A percentile compares a stretch with the other conserved stretches of the same genome.
These are phyloP conservation scores for Macroglossus sobrinus DNA, from an alignment of 2,113 vertebrate species.

Conservation along the genomic window DNA sequence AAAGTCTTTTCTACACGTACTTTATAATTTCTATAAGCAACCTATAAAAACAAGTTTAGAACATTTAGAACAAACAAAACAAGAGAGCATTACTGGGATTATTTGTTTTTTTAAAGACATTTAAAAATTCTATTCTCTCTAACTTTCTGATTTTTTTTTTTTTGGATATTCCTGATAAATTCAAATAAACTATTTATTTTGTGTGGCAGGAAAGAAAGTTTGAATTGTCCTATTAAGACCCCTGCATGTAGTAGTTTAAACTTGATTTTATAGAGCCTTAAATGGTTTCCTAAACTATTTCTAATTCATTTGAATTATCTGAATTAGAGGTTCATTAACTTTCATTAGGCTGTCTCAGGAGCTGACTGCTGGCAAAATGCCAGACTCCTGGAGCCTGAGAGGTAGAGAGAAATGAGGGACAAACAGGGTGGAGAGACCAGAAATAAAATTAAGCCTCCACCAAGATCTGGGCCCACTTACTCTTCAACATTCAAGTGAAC, in stretches of 20 bases:
- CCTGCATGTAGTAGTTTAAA: slow-evolving; percentile 65
- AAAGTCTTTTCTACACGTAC: not conserved
- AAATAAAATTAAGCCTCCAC: not conserved
- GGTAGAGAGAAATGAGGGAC: not conserved
- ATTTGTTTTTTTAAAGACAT: not conserved
- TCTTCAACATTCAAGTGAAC: not conserved
- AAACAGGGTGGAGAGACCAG: not conserved
- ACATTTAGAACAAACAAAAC: not conserved
- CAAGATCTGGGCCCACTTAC: not conserved
- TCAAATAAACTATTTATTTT: slow-evolving; percentile 23
- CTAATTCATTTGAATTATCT: slow-evolving; percentile 73
- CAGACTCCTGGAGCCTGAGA: slow-evolving; percentile 3
- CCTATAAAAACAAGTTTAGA: not conserved
- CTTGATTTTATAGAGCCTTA: slow-evolving; percentile 66
- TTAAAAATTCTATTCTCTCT: slow-evolving; percentile 27
- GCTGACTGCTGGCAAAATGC: slow-evolving; percentile 35
- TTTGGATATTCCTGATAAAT: slow-evolving; percentile 36
- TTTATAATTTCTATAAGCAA: not conserved
- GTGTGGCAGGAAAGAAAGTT: slow-evolving; percentile 50
- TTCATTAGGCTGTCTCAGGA: slow-evolving; percentile 58
- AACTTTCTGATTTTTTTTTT: slow-evolving; percentile 38
- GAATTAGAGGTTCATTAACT: slow-evolving; percentile 71
- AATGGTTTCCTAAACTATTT: slow-evolving; percentile 75
- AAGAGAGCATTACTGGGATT: not conserved
- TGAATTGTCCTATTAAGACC: slow-evolving; percentile 55